phyloP scores from a whole-genome alignment of 2,888 invertebrate species.

The Mimas tiliae region DNA sequence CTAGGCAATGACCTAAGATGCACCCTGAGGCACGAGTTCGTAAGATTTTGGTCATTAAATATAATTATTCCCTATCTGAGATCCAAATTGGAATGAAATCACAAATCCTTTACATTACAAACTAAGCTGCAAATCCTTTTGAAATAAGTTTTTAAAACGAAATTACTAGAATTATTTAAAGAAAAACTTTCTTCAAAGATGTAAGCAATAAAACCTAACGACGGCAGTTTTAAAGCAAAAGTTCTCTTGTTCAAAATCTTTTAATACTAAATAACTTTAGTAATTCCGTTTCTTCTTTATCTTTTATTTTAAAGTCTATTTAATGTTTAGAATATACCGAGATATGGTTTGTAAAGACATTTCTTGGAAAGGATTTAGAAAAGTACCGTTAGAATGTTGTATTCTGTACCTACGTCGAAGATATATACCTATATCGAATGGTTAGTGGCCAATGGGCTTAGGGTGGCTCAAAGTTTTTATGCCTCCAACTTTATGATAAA shows the following conservation, averaged over 20 bases:
- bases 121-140: not conserved
- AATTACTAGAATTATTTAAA: not conserved
- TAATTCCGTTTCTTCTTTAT: conserved; percentile 3
- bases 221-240: conserved; percentile 18
- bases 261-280: conserved; percentile 19
- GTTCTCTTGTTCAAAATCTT: conserved; percentile 6
- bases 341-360: not conserved
- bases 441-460: too few species aligned
- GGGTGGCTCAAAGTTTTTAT: too few species aligned
- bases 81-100: not conserved
- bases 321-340: not conserved
- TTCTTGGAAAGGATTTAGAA: not conserved
- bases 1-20: too few species aligned
- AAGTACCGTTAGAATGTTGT: too few species aligned
- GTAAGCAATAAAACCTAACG: conserved; percentile 18
- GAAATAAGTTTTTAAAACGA: conserved; percentile 4
- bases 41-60: not conserved
- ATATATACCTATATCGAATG: too few species aligned
- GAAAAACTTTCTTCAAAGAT: not conserved
- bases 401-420: too few species aligned
- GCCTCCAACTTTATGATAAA: too few species aligned
- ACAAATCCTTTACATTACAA: not conserved
- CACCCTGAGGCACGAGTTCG: not conserved
- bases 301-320: not conserved
- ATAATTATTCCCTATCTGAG: not conserved